phyloP scores from a whole-genome alignment of 2,113 vertebrate species.

The Ophiodon elongatus region DNA sequence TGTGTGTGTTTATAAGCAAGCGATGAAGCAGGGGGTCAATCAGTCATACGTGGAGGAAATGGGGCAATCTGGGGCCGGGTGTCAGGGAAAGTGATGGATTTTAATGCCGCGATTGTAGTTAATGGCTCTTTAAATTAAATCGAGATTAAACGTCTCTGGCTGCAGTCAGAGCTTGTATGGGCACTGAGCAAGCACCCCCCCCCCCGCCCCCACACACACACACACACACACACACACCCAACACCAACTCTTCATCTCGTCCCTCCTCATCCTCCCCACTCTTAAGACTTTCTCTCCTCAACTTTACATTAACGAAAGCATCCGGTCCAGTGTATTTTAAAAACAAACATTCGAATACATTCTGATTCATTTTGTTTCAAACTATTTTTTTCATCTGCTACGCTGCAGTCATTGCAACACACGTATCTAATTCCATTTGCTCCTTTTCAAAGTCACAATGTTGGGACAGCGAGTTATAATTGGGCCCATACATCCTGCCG shows the following conservation, averaged over 20 bases:
- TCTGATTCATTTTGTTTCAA: slow-evolving; percentile 23
- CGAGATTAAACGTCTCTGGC: slow-evolving; percentile 81
- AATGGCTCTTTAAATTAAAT: slow-evolving; percentile 87
- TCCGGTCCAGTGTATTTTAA: neutral
- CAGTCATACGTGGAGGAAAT: slow-evolving; percentile 81
- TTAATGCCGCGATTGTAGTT: slow-evolving; percentile 85
- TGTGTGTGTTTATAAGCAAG: slow-evolving; percentile 57
- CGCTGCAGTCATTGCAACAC: slow-evolving; percentile 17
- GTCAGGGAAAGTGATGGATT: slow-evolving; percentile 85
- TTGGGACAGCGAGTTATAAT: slow-evolving; percentile 76
- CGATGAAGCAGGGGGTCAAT: slow-evolving; percentile 75
- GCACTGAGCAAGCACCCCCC: slow-evolving; percentile 25
- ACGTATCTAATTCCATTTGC: slow-evolving; percentile 70
- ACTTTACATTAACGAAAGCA: slow-evolving; percentile 50
- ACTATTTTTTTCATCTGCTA: slow-evolving; percentile 17
- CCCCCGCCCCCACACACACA: neutral
- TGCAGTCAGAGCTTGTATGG: slow-evolving; percentile 64
- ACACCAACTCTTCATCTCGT: slow-evolving; percentile 50
- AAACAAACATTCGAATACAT: neutral
- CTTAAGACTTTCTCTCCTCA: slow-evolving; percentile 48
- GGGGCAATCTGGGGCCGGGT: slow-evolving; percentile 81
- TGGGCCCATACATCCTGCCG: slow-evolving; percentile 78
- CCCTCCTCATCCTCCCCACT: slow-evolving; percentile 50
- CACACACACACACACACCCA: too few species aligned
- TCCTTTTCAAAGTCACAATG: slow-evolving; percentile 72